Evolutionary conservation across 2,113 vertebrate species (phyloP).

Genomic region (Trinectes maculatus): DNA sequence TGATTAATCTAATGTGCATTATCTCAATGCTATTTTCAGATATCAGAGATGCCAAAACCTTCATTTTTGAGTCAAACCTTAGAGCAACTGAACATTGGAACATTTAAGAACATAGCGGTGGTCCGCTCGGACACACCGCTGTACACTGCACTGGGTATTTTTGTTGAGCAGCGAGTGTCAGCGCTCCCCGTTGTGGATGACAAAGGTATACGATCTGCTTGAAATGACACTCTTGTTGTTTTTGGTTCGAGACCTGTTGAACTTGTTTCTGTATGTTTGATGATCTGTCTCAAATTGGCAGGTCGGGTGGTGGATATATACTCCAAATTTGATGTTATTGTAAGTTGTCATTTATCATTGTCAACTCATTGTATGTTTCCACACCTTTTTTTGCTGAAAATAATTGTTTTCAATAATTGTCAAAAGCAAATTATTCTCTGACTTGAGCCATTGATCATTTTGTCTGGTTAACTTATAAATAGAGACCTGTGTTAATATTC

Average conservation of each 20-base stretch:
- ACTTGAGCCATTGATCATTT: no score
- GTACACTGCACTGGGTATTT: conserved; percentile 95
- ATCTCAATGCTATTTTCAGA: conserved; percentile 78
- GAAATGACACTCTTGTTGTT: neutral
- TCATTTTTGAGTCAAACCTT: conserved; percentile 88
- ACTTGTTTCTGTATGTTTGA: neutral
- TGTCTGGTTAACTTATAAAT: no score
- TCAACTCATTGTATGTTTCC: neutral
- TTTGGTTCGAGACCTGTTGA: neutral
- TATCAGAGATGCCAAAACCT: conserved; percentile 95
- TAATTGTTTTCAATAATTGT: no score
- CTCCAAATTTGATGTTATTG: conserved; percentile 98
- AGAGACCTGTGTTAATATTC: no score
- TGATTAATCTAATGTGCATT: neutral
- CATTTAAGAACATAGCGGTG: conserved; percentile 92
- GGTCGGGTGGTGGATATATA: conserved; percentile 97
- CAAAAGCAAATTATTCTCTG: no score
- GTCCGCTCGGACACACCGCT: conserved; percentile 91
- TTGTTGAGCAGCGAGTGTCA: conserved; percentile 95
- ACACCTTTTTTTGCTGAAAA: neutral
- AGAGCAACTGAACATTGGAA: conserved; percentile 91
- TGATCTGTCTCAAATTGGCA: conserved; percentile 61
- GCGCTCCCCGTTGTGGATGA: conserved; percentile 95
- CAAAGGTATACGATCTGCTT: conserved; percentile 80
- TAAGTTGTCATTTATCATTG: conserved; percentile 81